phyloP scores from a whole-genome alignment of 2,888 invertebrate genomes.

The Tipula confusa region DNA sequence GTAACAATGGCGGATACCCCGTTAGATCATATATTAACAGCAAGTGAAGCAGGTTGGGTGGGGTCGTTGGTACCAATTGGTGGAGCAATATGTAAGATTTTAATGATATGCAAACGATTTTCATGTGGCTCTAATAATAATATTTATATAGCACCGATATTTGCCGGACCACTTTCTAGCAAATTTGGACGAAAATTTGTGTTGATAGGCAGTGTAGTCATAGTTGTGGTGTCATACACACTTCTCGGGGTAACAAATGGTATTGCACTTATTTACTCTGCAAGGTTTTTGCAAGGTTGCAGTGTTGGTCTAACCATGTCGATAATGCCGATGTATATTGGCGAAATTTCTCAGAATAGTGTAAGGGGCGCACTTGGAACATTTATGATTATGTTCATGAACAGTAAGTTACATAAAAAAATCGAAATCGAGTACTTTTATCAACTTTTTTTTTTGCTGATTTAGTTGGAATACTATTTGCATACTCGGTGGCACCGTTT shows the following conservation, averaged over 20 bases:
- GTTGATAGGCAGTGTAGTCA: not conserved
- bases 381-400: not conserved
- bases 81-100: not conserved
- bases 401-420: not conserved
- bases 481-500: not conserved
- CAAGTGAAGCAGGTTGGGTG: not conserved
- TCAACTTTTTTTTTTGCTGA: not conserved
- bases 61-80: not conserved
- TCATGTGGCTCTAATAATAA: not conserved
- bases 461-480: not conserved
- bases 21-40: not conserved
- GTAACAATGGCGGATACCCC: not conserved
- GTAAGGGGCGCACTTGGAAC: not conserved
- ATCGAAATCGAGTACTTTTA: too few relatives aligned
- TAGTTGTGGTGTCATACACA: not conserved
- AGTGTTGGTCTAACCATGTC: not conserved
- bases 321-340: not conserved
- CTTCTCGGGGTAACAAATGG: not conserved
- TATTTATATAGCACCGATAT: not conserved
- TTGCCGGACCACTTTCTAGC: not conserved
- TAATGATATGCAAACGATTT: not conserved
- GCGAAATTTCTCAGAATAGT: not conserved
- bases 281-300: not conserved
- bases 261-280: not conserved
- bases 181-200: not conserved